Conservation (phyloP, 1,140 invertebrate species). For the Triops longicaudatus region DNA sequence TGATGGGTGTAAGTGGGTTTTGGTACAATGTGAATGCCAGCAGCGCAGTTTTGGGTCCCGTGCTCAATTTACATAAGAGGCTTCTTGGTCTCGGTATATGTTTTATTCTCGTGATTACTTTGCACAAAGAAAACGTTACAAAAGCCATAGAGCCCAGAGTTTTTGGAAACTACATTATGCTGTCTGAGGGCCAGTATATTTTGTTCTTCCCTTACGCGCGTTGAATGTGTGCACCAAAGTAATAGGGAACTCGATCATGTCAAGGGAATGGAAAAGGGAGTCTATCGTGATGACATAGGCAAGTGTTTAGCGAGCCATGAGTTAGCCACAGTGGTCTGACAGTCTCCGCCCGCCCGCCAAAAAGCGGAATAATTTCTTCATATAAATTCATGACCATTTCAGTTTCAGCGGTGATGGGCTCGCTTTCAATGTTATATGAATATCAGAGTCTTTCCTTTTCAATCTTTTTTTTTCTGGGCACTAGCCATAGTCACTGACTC, state of each 20-base stretch:
- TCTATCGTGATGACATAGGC: neutral
- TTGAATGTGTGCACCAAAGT: neutral
- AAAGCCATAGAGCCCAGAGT: no score
- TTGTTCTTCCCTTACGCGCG: neutral
- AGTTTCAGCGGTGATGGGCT: neutral
- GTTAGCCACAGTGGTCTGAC: neutral
- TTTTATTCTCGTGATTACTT: neutral
- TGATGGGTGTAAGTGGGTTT: neutral
- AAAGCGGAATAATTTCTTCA: conserved; percentile 15
- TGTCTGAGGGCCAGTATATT: neutral
- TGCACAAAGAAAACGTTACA: neutral
- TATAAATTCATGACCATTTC: conserved; percentile 9
- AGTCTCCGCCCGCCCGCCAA: neutral
- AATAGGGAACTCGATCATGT: conserved; percentile 3
- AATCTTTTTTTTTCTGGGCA: neutral
- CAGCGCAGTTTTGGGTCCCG: neutral
- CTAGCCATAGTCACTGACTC: neutral
- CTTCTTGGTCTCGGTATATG: neutral
- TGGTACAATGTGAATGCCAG: neutral
- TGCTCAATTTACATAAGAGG: neutral
- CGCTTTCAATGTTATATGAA: neutral
- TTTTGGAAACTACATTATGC: no score
- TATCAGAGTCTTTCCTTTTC: neutral
- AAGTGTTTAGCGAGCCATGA: conserved; percentile 8
- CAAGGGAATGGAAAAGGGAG: neutral